Conservation (phyloP, 2,888 invertebrate genomes). For the Ornithoptera priamus region DNA sequence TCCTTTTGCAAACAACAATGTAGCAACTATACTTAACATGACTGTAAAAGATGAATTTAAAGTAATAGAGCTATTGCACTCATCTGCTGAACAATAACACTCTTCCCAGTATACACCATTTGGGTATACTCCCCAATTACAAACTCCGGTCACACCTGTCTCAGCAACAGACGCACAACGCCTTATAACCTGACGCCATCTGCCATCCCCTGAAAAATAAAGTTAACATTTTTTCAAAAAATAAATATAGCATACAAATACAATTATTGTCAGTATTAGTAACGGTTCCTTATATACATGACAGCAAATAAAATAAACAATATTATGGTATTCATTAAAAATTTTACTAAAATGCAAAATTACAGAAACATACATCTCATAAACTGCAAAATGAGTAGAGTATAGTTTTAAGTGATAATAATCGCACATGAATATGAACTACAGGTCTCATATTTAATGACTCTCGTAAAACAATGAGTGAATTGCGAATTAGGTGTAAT, state of each 20-base stretch:
- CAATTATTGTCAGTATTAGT: not conserved
- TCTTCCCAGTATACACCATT: slow-evolving; percentile 98
- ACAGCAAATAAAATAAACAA: too few species aligned
- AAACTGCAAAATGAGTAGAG: too few species aligned
- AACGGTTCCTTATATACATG: not conserved
- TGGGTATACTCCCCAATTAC: slow-evolving; percentile 97
- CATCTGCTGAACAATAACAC: slow-evolving; percentile 95
- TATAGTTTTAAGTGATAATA: too few species aligned
- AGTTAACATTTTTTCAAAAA: not conserved
- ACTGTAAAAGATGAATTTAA: slow-evolving; percentile 46
- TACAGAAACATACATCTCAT: too few species aligned
- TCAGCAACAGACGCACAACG: slow-evolving; percentile 94
- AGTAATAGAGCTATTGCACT: slow-evolving; percentile 84
- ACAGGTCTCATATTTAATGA: not conserved
- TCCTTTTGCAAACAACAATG: slow-evolving; percentile 22
- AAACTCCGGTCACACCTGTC: slow-evolving; percentile 95
- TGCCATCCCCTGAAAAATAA: slow-evolving; percentile 89
- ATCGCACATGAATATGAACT: not conserved
- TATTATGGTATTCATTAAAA: too few species aligned
- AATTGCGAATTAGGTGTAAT: not conserved
- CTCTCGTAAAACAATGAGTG: not conserved
- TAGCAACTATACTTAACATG: slow-evolving; percentile 35
- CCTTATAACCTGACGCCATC: slow-evolving; percentile 95
- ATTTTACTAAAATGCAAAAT: too few species aligned
- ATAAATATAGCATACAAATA: not conserved